Percentiles rank a stretch among this genome's conserved stretches.
phyloP scores from a whole-genome alignment of 2,797 vertebrate species.

The Meriones psammophilus region DNA sequence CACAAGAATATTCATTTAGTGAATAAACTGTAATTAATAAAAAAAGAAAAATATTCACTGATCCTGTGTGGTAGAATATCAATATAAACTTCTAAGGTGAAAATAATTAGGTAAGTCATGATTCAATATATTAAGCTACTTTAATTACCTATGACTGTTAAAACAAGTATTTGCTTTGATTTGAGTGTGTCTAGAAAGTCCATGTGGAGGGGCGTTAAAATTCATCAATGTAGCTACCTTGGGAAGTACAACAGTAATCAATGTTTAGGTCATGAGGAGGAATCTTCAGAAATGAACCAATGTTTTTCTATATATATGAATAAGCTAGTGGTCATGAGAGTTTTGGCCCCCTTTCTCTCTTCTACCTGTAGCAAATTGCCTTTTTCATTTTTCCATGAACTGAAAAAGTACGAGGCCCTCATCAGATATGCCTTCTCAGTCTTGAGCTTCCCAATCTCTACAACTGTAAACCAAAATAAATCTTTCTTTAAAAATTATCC shows the following conservation, averaged over 20 bases:
- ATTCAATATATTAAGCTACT: not conserved
- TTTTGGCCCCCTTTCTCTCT: not conserved
- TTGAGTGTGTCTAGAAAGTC: not conserved
- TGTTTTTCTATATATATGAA: not conserved
- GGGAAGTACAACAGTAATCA: too few relatives aligned
- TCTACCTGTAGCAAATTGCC: not conserved
- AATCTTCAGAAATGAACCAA: not conserved
- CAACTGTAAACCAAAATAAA: not conserved
- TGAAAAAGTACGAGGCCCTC: not conserved
- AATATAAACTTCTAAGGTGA: slow-evolving; percentile 2
- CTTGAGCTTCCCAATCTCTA: not conserved
- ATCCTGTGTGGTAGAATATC: not conserved
- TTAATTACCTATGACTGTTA: not conserved
- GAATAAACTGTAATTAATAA: not conserved
- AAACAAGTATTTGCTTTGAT: not conserved
- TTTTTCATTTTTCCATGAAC: not conserved
- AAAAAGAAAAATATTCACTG: not conserved
- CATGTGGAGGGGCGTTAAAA: not conserved
- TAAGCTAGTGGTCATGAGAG: not conserved
- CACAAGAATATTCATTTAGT: slow-evolving; percentile 27
- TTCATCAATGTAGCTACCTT: not conserved
- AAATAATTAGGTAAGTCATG: slow-evolving; percentile 24
- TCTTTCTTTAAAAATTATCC: not conserved
- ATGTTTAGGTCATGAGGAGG: not conserved
- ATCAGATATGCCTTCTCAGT: not conserved